These are phyloP conservation scores for Oostethus manadensis DNA, from an alignment of 2,113 vertebrate species.

Conservation along the genomic window DNA sequence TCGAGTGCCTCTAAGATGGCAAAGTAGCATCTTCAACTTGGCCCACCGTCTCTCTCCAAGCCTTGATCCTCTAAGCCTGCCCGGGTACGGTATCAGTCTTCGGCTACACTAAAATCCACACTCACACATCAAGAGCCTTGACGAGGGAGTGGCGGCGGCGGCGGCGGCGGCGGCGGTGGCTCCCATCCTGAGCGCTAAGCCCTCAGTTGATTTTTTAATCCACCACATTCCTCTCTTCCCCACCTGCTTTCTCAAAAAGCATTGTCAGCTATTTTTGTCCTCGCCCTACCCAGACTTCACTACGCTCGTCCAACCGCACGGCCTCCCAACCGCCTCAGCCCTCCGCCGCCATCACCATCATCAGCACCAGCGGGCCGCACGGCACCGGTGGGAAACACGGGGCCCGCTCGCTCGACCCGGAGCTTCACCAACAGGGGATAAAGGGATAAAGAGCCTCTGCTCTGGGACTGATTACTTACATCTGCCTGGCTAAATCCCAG, in stretches of 20 bases:
- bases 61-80: constrained; percentile 64
- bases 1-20: constrained; percentile 14
- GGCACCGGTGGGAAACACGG: constrained; percentile 51
- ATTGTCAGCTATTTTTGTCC: neutral
- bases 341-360: constrained; percentile 31
- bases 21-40: constrained; percentile 42
- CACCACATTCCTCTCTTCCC: constrained; percentile 33
- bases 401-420: constrained; percentile 65
- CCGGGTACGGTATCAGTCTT: constrained; percentile 60
- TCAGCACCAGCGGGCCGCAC: constrained; percentile 40
- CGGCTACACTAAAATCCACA: constrained; percentile 58
- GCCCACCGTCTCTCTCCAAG: constrained; percentile 48
- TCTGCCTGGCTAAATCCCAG: constrained; percentile 81
- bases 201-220: constrained; percentile 44
- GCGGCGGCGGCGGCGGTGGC: constrained; percentile 24
- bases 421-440: constrained; percentile 81
- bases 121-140: constrained; percentile 38
- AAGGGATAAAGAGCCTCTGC: constrained; percentile 85
- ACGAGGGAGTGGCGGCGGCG: constrained; percentile 31
- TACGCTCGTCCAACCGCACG: neutral
- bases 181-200: constrained; percentile 16
- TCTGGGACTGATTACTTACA: constrained; percentile 83
- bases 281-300: neutral
- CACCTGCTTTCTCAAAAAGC: constrained; percentile 25
- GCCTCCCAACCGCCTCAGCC: constrained; percentile 11